Evolutionary conservation across 2,113 vertebrate species (phyloP), one percentile per base, ranked within the genome.

Genomic region (Nothobranchius furzeri): DNA sequence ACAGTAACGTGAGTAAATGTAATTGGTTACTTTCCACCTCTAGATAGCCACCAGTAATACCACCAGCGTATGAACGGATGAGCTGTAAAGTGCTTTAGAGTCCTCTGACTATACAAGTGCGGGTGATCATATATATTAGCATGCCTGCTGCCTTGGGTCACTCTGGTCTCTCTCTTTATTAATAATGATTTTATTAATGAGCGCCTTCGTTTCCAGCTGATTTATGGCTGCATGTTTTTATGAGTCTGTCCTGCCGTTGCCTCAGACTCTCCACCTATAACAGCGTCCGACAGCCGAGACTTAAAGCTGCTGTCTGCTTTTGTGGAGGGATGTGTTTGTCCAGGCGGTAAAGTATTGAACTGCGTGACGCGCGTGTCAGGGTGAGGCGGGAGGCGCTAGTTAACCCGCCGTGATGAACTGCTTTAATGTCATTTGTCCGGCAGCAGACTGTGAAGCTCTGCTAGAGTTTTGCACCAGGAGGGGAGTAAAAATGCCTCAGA

Each of bases 321-420:
- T 64, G 70, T 40, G 75, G 42, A 54, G 75, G 61, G 59, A 70
- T 64, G 73, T 50, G 56, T 81, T 65, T 24, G 47, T 42, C 40
- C 62, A 56, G 0, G 68, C 79, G 54, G 76, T 75, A 51, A 84
- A 82, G 79, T 60, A 62, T 69, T 68, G 61, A 73, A 57, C 75
- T 46, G 64, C 43, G 51, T 59, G 74, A 70, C 45, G 67, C n/a
- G 9, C 46, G 57, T 75, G 82, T 73, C 82, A 57, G 60, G 14
- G 48, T 9, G 17, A 78, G 70, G 62, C 9, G 20, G 69, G 73
- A 63, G 76, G 46, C 14, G 76, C 70, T 76, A 61, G 74, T 88
- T 88, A 88, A 86, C 78, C 76, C 66, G 81, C 65, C 50, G 14
- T 80, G 81, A 84, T 88, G 76, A 76, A 82, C 60, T 60, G 74